These are phyloP conservation scores for Hirundichthys speculiger DNA, from an alignment of 2,113 vertebrate species.

Conservation along the genomic window DNA sequence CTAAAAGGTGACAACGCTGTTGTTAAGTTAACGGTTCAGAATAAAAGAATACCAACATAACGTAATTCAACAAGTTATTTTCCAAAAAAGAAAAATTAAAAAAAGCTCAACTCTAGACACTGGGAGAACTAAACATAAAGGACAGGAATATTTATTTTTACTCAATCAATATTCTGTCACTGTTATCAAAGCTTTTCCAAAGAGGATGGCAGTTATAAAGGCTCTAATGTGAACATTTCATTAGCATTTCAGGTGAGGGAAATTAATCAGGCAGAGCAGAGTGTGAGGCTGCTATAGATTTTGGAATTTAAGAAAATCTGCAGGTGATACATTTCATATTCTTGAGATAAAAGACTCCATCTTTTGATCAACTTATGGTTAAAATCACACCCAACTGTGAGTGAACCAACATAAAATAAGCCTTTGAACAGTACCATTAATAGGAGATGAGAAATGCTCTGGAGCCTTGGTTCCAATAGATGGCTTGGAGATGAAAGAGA, in stretches of 20 bases:
- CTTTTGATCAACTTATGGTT: slow-evolving; percentile 75
- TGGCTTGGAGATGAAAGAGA: slow-evolving; percentile 76
- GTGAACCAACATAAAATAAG: slow-evolving; percentile 68
- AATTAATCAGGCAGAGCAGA: slow-evolving; percentile 34
- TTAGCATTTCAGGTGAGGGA: slow-evolving; percentile 25
- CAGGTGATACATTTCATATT: slow-evolving; percentile 61
- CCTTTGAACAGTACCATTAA: slow-evolving; percentile 71
- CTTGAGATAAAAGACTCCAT: slow-evolving; percentile 56
- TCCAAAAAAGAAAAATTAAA: too few relatives aligned
- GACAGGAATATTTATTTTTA: neutral
- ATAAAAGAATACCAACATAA: too few relatives aligned
- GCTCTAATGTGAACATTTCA: neutral
- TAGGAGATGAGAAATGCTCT: slow-evolving; percentile 61
- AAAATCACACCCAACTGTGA: slow-evolving; percentile 64
- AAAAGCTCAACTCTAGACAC: too few relatives aligned
- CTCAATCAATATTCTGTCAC: neutral
- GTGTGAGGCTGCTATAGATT: slow-evolving; percentile 26
- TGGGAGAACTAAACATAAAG: neutral
- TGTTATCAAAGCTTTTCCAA: slow-evolving; percentile 3
- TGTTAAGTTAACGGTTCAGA: too few relatives aligned
- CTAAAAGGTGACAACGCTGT: slow-evolving; percentile 36
- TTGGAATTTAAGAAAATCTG: slow-evolving; percentile 24
- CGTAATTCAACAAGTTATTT: too few relatives aligned
- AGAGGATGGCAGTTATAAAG: neutral
- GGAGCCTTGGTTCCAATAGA: slow-evolving; percentile 58